These are phyloP conservation scores for Eremobia ochroleuca DNA, from an alignment of 2,888 invertebrate genomes.

Conservation along the genomic window DNA sequence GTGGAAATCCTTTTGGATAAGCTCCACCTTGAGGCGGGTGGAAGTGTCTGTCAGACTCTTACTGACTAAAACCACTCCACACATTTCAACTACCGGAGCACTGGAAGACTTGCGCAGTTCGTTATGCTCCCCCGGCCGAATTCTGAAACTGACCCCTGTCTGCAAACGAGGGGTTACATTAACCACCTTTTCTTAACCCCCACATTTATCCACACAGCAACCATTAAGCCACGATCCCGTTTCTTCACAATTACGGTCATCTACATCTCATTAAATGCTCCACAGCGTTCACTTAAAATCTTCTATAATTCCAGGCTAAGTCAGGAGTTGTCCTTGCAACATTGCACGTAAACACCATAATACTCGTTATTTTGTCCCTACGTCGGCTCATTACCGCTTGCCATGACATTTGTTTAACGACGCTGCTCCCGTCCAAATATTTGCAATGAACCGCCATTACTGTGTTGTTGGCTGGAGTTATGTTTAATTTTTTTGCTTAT, in stretches of 20 bases:
- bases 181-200: neutral
- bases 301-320: conserved; percentile 29
- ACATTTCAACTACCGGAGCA: neutral
- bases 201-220: neutral
- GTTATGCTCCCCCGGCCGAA: neutral
- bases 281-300: conserved; percentile 26
- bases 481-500: conserved; percentile 45
- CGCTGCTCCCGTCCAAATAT: conserved; percentile 60
- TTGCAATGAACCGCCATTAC: conserved; percentile 58
- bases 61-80: neutral
- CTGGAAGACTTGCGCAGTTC: neutral
- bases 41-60: neutral
- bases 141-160: neutral
- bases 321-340: conserved; percentile 50
- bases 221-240: conserved; percentile 1
- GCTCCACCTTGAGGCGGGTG: no score
- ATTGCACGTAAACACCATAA: conserved; percentile 58
- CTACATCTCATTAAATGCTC: conserved; percentile 32
- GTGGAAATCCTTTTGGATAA: no score
- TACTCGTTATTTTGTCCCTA: conserved; percentile 57
- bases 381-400: conserved; percentile 59
- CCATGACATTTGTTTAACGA: conserved; percentile 65
- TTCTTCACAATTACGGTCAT: conserved; percentile 33
- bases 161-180: neutral
- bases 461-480: conserved; percentile 42